phyloP scores from a whole-genome alignment of 2,113 vertebrate genomes.

The Menura novaehollandiae region DNA sequence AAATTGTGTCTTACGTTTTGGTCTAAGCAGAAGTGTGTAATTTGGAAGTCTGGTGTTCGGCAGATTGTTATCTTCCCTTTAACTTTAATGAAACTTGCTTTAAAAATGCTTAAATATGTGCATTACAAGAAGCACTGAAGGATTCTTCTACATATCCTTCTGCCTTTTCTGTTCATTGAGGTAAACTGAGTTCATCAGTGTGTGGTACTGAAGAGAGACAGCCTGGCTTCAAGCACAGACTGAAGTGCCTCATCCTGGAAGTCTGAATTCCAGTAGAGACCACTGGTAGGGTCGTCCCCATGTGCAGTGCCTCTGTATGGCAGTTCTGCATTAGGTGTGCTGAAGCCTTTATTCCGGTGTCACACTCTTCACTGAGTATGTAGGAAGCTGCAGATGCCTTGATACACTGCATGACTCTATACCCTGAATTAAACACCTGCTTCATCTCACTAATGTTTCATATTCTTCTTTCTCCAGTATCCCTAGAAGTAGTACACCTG shows the following conservation, averaged over 20 bases:
- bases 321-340: not conserved
- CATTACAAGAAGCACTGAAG: not conserved
- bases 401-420: rapidly evolving
- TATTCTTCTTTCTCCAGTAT: not conserved
- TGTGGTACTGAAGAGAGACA: not conserved
- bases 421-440: not conserved
- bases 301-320: rapidly evolving
- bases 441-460: not conserved
- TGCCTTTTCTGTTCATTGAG: rapidly evolving
- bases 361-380: not conserved
- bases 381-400: not conserved
- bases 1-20: not conserved
- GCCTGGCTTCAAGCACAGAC: not conserved
- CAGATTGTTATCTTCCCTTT: not conserved
- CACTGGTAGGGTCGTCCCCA: not conserved
- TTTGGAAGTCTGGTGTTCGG: not conserved
- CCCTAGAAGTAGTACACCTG: not conserved
- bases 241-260: not conserved
- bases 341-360: not conserved
- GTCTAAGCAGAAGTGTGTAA: not conserved
- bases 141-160: not conserved
- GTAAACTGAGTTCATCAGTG: not conserved
- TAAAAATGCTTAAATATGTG: not conserved
- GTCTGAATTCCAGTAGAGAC: not conserved
- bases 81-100: not conserved